Percentiles rank a stretch among this genome's conserved stretches.
Conservation (phyloP, 37 sponge, comb jelly and placozoan genomes). For the Axinella damicornis region DNA sequence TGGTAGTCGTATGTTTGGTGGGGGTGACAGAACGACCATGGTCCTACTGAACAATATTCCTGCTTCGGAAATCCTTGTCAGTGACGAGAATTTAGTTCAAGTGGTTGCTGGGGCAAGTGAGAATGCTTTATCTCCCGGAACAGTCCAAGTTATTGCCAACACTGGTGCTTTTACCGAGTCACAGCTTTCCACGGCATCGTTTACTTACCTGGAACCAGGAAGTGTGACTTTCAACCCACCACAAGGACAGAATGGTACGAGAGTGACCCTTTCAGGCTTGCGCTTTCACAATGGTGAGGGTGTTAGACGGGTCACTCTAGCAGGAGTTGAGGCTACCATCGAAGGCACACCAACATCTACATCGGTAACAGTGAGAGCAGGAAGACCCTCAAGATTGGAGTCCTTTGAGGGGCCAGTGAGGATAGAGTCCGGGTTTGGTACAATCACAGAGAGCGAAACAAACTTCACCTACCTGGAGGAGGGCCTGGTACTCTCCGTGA, state of each 20-base stretch:
- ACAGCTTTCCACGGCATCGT: neutral
- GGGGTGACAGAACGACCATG: constrained; percentile 17
- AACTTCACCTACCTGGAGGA: constrained; percentile 73
- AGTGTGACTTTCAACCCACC: constrained; percentile 12
- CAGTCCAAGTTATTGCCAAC: constrained; percentile 47
- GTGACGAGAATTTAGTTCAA: constrained; percentile 35
- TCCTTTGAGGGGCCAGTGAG: constrained; percentile 41
- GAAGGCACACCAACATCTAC: neutral
- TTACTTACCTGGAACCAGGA: constrained; percentile 48
- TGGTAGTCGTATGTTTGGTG: constrained; percentile 62
- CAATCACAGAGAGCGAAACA: constrained; percentile 11
- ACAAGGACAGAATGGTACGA: constrained; percentile 67
- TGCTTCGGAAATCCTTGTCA: constrained; percentile 16
- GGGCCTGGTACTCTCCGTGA: constrained; percentile 50
- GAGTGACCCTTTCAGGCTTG: constrained; percentile 54
- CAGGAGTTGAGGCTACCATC: constrained; percentile 47
- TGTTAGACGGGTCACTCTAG: constrained; percentile 37
- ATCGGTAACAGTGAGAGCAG: constrained; percentile 31
- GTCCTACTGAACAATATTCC: constrained; percentile 45
- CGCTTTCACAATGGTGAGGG: constrained; percentile 40
- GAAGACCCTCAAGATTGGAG: constrained; percentile 35
- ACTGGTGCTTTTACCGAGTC: constrained; percentile 58
- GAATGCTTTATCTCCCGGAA: neutral
- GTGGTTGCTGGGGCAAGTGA: constrained; percentile 56
- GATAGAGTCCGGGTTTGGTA: constrained; percentile 36